phyloP scores from a whole-genome alignment of 2,113 vertebrate species.

The Perognathus longimembris region DNA sequence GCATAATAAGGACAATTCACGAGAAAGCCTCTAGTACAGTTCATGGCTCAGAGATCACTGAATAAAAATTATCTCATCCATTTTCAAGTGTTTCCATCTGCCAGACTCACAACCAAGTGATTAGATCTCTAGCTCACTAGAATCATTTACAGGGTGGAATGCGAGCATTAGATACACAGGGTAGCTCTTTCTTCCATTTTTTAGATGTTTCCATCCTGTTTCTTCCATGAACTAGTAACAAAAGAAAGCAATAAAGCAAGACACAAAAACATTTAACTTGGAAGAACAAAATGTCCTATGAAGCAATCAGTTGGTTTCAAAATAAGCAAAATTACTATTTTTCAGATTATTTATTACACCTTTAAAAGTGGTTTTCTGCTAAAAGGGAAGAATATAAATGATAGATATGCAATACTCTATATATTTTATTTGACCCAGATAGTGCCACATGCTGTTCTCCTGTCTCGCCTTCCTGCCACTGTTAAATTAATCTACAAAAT shows the following conservation, averaged over 20 bases:
- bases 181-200: background rate
- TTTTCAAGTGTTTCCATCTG: background rate
- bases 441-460: background rate
- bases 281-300: constrained; percentile 14
- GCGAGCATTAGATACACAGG: background rate
- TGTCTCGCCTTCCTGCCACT: background rate
- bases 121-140: background rate
- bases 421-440: background rate
- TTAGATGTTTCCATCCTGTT: background rate
- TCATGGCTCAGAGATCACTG: background rate
- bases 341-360: constrained; percentile 1
- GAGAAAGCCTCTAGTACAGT: background rate
- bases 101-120: background rate
- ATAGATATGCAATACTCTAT: background rate
- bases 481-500: too few relatives aligned
- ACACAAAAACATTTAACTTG: constrained; percentile 33
- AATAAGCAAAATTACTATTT: constrained; percentile 43
- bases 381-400: background rate
- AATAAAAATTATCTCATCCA: constrained; percentile 1
- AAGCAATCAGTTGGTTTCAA: constrained; percentile 11
- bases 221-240: background rate
- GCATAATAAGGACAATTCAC: background rate
- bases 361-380: background rate
- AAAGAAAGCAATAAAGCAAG: background rate
- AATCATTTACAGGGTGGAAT: background rate